Conservation (phyloP, 2,888 invertebrate genomes). For the Eurytoma californica region DNA sequence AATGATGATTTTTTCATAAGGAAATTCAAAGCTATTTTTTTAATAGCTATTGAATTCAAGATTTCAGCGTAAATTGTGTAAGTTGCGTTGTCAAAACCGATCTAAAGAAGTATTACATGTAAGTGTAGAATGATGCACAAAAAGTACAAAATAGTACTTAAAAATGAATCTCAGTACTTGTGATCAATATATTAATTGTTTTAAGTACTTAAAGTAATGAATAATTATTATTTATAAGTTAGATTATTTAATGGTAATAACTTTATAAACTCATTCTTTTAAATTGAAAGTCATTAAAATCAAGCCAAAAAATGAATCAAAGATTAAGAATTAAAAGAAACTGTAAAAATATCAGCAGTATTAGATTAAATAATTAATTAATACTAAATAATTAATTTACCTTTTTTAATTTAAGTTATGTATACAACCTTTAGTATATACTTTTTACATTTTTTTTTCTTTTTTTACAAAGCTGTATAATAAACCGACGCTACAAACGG, state of each 20-base stretch:
- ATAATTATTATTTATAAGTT: not conserved
- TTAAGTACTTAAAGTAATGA: not conserved
- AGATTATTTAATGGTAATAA: too few relatives aligned
- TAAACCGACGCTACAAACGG: not conserved
- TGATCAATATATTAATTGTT: not conserved
- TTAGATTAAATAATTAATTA: not conserved
- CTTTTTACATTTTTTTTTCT: not conserved
- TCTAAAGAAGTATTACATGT: too few relatives aligned
- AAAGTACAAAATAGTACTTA: not conserved
- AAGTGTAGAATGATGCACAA: too few relatives aligned
- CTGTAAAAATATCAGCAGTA: not conserved
- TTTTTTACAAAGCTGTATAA: not conserved
- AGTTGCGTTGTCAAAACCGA: too few relatives aligned
- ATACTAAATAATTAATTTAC: not conserved
- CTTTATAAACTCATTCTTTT: too few relatives aligned
- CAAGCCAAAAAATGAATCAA: conserved; percentile 1
- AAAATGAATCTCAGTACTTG: not conserved
- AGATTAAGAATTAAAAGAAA: not conserved
- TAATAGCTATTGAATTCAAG: too few relatives aligned
- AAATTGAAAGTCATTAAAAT: not conserved
- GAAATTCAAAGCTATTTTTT: not conserved
- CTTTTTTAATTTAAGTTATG: not conserved
- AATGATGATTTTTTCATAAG: not conserved
- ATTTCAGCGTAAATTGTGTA: too few relatives aligned
- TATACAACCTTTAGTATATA: not conserved